phyloP scores from a whole-genome alignment of 2,888 invertebrate species.

The Platycheirus albimanus region DNA sequence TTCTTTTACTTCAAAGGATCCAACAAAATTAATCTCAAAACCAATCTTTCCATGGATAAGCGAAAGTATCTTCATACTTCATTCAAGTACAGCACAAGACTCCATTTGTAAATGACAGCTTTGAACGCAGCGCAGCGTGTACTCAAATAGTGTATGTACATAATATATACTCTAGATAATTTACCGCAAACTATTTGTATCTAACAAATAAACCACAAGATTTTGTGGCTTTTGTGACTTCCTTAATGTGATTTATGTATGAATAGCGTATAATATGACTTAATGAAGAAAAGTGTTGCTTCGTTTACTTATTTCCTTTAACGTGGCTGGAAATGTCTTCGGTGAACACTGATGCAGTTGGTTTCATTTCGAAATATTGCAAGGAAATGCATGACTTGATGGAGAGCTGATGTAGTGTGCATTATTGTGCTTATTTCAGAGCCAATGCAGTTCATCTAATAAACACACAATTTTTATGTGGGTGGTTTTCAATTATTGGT shows the following conservation, averaged over 20 bases:
- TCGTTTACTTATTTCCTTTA: not conserved
- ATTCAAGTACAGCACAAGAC: not conserved
- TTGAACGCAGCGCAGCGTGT: constrained; percentile 1
- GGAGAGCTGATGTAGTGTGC: no score
- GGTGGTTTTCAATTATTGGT: no score
- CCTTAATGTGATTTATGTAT: constrained; percentile 58
- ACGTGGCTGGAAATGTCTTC: not conserved
- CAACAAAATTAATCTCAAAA: constrained; percentile 8
- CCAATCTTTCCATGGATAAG: constrained; percentile 23
- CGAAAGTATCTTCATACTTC: constrained; percentile 18
- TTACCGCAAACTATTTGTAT: constrained; percentile 39
- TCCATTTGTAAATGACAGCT: constrained; percentile 3
- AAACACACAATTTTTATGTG: no score
- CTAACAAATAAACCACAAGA: constrained; percentile 38
- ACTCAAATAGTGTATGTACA: no score
- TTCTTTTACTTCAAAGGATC: constrained; percentile 14
- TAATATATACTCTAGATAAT: constrained; percentile 9
- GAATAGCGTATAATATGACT: not conserved
- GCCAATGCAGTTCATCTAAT: no score
- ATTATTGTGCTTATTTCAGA: no score
- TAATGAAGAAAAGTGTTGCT: constrained; percentile 8
- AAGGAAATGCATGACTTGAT: no score
- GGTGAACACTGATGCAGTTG: not conserved
- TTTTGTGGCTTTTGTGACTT: constrained; percentile 45
- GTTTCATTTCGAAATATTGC: no score